phyloP scores from a whole-genome alignment of 2,113 vertebrate species.

The Beaufortia kweichowensis region DNA sequence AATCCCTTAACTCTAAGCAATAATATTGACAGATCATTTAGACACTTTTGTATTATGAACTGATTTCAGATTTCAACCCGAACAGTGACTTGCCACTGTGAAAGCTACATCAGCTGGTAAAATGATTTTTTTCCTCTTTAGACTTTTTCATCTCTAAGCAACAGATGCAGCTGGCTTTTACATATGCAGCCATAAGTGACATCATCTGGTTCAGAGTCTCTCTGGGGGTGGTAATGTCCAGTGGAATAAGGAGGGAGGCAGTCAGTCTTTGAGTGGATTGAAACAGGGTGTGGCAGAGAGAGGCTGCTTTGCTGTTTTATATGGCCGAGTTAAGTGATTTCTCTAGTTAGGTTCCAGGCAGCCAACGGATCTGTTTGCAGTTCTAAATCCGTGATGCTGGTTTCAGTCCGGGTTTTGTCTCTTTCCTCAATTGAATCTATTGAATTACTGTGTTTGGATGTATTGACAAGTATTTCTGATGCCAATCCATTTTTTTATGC shows the following conservation, averaged over 20 bases:
- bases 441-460: too few relatives aligned
- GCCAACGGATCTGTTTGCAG: too few relatives aligned
- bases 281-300: background rate
- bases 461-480: too few relatives aligned
- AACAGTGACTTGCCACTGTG: background rate
- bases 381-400: too few relatives aligned
- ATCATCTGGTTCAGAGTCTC: conserved; percentile 38
- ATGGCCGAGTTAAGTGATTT: too few relatives aligned
- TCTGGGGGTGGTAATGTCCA: conserved; percentile 25
- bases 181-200: conserved; percentile 48
- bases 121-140: background rate
- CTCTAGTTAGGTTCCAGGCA: too few relatives aligned
- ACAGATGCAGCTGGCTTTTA: conserved; percentile 48
- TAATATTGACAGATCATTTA: background rate
- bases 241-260: conserved; percentile 31
- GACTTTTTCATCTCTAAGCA: conserved; percentile 42
- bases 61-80: background rate
- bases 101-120: background rate
- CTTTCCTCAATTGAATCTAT: too few relatives aligned
- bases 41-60: background rate
- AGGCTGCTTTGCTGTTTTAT: background rate
- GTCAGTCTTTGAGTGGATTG: conserved; percentile 22
- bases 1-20: background rate
- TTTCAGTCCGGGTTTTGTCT: too few relatives aligned
- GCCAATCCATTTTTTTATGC: too few relatives aligned